Base-by-base conservation (phyloP, 2,888 invertebrate genomes). In the Thera obeliscata region DNA sequence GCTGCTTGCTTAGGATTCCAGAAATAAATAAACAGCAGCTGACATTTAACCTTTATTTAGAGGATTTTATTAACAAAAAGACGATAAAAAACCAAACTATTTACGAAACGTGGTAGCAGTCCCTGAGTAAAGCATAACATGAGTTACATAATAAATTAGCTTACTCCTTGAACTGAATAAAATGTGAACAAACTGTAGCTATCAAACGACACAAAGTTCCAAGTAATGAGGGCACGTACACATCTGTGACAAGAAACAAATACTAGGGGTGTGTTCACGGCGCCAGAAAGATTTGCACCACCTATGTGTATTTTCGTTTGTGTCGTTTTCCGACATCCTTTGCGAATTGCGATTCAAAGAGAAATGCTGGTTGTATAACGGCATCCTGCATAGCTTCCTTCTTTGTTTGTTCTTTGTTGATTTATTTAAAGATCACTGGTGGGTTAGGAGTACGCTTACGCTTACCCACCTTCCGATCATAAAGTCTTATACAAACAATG, bases 181-280 rank as follows among this genome's bases (percentile, higher is more conserved):
- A 71, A 68, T 70, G 65, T 70, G 64, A 66, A 54, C 65, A 63
- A 62, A 67, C 60, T 61, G 67, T 58, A 68, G 68, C 71, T 71
- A 71, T 71, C 69, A 74, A 71, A 74, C 72, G 69, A 68, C 69
- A 69, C 78, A 78, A 79, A 78, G 78, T 82, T 78, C 76, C 75
- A 43, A 70, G 82, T 86, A 90, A 88, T 86, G 86, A 84, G 85
- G 81, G 78, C 88, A 89, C 88, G 88, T 87, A 79, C 78, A 61
- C 69, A 70, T 69, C 74, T 79, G 80, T 81, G 86, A 84, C 87
- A 86, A 81, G 84, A 81, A 85, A 88, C 86, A 86, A 88, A 88
- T 86, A 85, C 79, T 71, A 74, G 79, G 76, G 77, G 78, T 81
- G 80, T 80, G 82, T 76, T 79, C 81, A 75, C 78, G 76, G 77